Conservation (phyloP, 2,797 vertebrate genomes). For the Discoglossus pictus region DNA sequence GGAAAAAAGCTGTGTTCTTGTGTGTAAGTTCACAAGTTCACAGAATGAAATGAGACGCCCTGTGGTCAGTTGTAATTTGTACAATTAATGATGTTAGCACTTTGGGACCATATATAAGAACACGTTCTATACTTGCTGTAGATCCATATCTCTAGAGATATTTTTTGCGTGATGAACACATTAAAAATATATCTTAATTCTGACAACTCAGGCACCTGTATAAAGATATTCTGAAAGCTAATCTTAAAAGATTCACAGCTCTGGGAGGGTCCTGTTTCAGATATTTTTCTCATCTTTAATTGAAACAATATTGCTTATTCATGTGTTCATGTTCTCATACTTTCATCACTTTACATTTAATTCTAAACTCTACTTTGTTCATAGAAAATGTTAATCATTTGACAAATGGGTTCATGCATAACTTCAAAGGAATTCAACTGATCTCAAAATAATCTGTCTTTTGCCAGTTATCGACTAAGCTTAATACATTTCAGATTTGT, state of each 20-base stretch:
- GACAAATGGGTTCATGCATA: slow-evolving; percentile 64
- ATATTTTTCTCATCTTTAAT: slow-evolving; percentile 53
- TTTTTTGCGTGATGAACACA: slow-evolving; percentile 12
- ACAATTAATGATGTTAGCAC: slow-evolving; percentile 7
- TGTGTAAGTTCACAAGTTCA: slow-evolving; percentile 56
- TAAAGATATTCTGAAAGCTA: slow-evolving; percentile 22
- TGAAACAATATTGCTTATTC: slow-evolving; percentile 60
- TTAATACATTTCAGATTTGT: slow-evolving; percentile 21
- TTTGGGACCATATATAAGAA: neutral
- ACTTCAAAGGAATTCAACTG: slow-evolving; percentile 51
- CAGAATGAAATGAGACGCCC: slow-evolving; percentile 34
- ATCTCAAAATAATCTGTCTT: neutral
- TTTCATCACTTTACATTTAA: slow-evolving; percentile 59
- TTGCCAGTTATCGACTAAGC: slow-evolving; percentile 7
- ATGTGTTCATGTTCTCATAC: slow-evolving; percentile 58
- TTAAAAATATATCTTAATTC: slow-evolving; percentile 26
- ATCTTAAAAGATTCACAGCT: neutral
- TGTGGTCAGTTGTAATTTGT: slow-evolving; percentile 13
- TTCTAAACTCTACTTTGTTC: slow-evolving; percentile 60
- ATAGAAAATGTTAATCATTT: slow-evolving; percentile 61
- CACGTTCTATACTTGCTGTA: neutral
- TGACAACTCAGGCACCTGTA: slow-evolving; percentile 33
- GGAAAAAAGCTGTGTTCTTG: slow-evolving; percentile 20
- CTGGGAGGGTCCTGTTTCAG: slow-evolving; percentile 41
- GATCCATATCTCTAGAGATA: neutral